Evolutionary conservation across 2,888 invertebrate species (phyloP), one percentile per base, ranked within the genome.

Genomic region (Hypomecis atomaria): DNA sequence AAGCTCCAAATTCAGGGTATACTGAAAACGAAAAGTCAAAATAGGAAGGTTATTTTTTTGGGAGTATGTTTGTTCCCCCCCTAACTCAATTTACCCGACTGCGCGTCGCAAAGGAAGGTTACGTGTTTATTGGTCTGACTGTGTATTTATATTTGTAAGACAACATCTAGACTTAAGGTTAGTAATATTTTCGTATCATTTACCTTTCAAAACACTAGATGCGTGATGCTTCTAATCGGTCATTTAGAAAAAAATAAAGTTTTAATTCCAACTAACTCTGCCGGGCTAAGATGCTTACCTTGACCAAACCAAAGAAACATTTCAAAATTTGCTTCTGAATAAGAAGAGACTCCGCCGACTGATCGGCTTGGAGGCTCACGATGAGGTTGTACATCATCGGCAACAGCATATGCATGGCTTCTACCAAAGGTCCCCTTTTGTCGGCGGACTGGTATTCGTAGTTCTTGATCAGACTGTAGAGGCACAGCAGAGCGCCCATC

Each of bases 401-500:
- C 75, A 99, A 93, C 58, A 99, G 88, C 67, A 98, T 92, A 83
- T 97, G 96, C 99, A 99, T 99, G 7, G 99, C 98, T 87, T 98
- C 98, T 77, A 98, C 97, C 11, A 99, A 92, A 0, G 99, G 98
- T 6, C 94, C 95, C 69, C 99, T 94, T 77, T 99, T 99, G 72
- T 98, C 98, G 5, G 95, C 94, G 72, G 97, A 96, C 83, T 98
- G 97, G 87, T 98, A 99, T 89, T 98, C 98, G 84, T 93, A 95
- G 82, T 97, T 97, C 93, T 99, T 99, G 9, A 99, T 98, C 75
- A 99, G 94, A 84, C 98, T 98, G 84, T 99, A 98, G 59, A 99
- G 93, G 75, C 97, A 97, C 59, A 98, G 90, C 5, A 99, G 94
- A 53, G 99, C 97, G 56, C 99, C 99, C 90, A 97, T 96, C 97